phyloP scores from a whole-genome alignment of 1,140 invertebrate genomes.

The Drosophila nasuta region DNA sequence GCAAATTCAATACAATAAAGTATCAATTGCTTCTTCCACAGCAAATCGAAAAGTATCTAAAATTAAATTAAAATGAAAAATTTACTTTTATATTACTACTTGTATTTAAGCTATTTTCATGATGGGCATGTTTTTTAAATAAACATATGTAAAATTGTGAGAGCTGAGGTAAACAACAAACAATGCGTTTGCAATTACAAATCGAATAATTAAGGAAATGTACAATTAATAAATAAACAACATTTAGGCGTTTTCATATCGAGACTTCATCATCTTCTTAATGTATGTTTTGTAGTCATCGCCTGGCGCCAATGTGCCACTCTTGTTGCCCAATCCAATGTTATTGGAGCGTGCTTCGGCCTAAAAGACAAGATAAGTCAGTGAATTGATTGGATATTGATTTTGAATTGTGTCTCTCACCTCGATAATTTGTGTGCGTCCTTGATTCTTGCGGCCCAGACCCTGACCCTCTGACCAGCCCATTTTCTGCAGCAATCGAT shows the following conservation, averaged over 20 bases:
- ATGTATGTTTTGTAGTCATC: slow-evolving; percentile 95
- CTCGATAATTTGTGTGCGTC: slow-evolving; percentile 96
- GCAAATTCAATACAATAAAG: no score
- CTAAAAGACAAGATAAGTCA: slow-evolving; percentile 25
- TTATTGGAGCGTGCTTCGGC: slow-evolving; percentile 86
- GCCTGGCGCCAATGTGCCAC: slow-evolving; percentile 88
- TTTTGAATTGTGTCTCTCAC: slow-evolving; percentile 80
- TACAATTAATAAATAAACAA: slow-evolving; percentile 15
- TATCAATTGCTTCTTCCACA: no score
- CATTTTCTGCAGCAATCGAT: slow-evolving; percentile 98
- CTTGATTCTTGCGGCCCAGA: slow-evolving; percentile 96
- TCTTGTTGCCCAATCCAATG: slow-evolving; percentile 90
- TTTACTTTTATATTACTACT: slow-evolving; percentile 1
- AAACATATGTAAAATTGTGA: slow-evolving; percentile 25
- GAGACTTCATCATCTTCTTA: slow-evolving; percentile 94
- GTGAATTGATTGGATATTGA: not conserved
- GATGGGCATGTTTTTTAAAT: slow-evolving; percentile 9
- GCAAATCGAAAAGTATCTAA: not conserved
- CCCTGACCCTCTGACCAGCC: slow-evolving; percentile 99
- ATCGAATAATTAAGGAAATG: slow-evolving; percentile 3
- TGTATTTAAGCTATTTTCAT: slow-evolving; percentile 32
- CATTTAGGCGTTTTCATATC: slow-evolving; percentile 88
- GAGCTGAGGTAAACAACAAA: slow-evolving; percentile 36
- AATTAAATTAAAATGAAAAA: not conserved
- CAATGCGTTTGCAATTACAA: not conserved